phyloP scores from a whole-genome alignment of 2,797 vertebrate genomes.

The Lagodon rhomboides region DNA sequence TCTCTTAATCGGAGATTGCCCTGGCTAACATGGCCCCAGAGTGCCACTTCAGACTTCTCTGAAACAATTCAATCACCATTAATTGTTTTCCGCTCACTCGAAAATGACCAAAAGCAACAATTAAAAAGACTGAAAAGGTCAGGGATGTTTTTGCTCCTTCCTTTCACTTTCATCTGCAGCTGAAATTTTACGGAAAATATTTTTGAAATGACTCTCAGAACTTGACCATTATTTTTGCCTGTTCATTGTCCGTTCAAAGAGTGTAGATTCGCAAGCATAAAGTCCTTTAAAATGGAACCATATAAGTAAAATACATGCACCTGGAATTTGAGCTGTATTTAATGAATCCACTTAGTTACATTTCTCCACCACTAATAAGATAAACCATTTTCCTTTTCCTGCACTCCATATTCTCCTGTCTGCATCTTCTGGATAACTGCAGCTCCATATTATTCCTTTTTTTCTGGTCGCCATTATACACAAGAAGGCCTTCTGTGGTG shows the following conservation, averaged over 20 bases:
- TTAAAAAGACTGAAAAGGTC: slow-evolving; percentile 40
- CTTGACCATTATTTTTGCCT: not conserved
- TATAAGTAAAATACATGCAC: too few relatives aligned
- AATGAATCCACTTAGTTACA: not conserved
- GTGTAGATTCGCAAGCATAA: too few relatives aligned
- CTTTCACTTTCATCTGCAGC: not conserved
- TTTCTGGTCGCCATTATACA: not conserved
- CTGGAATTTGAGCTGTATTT: too few relatives aligned
- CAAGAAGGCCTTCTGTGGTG: not conserved
- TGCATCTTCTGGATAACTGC: not conserved
- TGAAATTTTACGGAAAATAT: not conserved
- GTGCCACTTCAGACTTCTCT: slow-evolving; percentile 56
- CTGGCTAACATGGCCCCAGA: slow-evolving; percentile 64
- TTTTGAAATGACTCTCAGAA: not conserved
- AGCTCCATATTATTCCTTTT: not conserved
- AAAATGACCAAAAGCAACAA: slow-evolving; percentile 70
- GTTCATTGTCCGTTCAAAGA: not conserved
- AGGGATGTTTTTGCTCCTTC: slow-evolving; percentile 13
- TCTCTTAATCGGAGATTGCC: slow-evolving; percentile 77
- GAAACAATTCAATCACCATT: slow-evolving; percentile 60
- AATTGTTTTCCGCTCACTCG: slow-evolving; percentile 73
- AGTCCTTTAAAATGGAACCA: too few relatives aligned
- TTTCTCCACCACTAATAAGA: not conserved
- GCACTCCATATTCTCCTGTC: not conserved
- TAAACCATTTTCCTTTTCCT: not conserved